These are phyloP conservation scores for Chromis chromis DNA, from an alignment of 2,797 vertebrate species.

Conservation along the genomic window DNA sequence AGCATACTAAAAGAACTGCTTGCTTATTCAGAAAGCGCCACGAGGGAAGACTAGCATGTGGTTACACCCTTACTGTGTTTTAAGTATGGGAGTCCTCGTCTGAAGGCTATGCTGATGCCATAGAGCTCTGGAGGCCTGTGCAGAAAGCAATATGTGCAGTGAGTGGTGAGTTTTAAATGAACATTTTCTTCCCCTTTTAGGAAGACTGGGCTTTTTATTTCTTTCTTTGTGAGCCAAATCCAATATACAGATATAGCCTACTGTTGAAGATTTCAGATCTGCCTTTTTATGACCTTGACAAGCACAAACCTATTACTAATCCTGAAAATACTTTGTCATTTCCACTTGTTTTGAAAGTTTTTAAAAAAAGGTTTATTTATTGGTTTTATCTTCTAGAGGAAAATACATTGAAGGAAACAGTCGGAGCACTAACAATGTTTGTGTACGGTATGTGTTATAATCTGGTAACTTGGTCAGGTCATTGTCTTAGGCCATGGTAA, in stretches of 20 bases:
- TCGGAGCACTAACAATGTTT: slow-evolving; percentile 81
- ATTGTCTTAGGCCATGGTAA: slow-evolving; percentile 80
- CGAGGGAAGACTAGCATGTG: slow-evolving; percentile 70
- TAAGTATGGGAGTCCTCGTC: slow-evolving; percentile 58
- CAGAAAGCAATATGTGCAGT: slow-evolving; percentile 88
- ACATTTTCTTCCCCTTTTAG: slow-evolving; percentile 81
- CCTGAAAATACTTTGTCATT: slow-evolving; percentile 82
- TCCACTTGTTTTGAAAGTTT: slow-evolving; percentile 82
- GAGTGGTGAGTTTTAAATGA: slow-evolving; percentile 81
- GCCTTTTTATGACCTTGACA: slow-evolving; percentile 90
- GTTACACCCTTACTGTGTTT: slow-evolving; percentile 71
- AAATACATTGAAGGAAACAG: slow-evolving; percentile 82
- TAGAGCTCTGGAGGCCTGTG: slow-evolving; percentile 77
- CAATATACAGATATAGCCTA: slow-evolving; percentile 84
- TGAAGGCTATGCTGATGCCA: slow-evolving; percentile 71
- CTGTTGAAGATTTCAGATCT: slow-evolving; percentile 88
- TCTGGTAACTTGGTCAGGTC: slow-evolving; percentile 81
- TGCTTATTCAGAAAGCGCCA: slow-evolving; percentile 76
- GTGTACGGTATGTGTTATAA: slow-evolving; percentile 78
- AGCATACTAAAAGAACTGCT: slow-evolving; percentile 75
- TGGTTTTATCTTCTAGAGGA: slow-evolving; percentile 83
- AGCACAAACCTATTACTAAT: slow-evolving; percentile 90
- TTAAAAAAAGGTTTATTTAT: slow-evolving; percentile 81
- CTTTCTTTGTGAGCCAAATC: slow-evolving; percentile 88
- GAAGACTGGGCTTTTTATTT: slow-evolving; percentile 84